Base-by-base conservation (phyloP, 2,113 vertebrate species). In the Columba janthina region DNA sequence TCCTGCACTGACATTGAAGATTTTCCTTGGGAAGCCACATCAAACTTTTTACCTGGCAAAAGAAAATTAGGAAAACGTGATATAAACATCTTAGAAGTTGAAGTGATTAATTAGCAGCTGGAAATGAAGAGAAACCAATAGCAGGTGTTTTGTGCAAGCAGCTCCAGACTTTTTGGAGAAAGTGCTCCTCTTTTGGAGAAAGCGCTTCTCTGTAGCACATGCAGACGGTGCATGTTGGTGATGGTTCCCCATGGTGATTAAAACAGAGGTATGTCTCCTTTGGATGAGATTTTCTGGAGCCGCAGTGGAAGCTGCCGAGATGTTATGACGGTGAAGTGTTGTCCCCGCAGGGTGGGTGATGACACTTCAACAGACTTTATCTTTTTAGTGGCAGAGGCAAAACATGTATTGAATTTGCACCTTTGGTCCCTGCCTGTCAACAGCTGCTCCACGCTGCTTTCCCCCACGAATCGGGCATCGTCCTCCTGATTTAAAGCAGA, bases 401-500 rank as follows among this genome's bases (percentile, higher is more conserved):
- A 57, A 50, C 17, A 2, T 2, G n/a, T 5, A 17, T 44, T 1
- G 3, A 29, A 15, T 80, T 58, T 50, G 21, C 60, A 85, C 83
- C 78, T 81, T 58, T 58, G 64, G 48, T 53, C 32, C 48, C 14
- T 16, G 7, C 54, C 42, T 67, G 69, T 69, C 73, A 58, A 73
- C 85, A 79, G 48, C 85, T 72, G 70, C 56, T 46, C 53, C 20
- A 42, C 5, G 5, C 18, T 3, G 34, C 57, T 38, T 51, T 44
- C 60, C 64, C 50, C 56, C 26, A 2, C 7, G 1, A 46, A 36
- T 44, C 24, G 0, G 36, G 57, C 54, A 5, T 69, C 38, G 46
- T 66, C 58, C 34, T 22, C 40, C 58, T 76, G 83, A 93, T 79
- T 53, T 71, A 90, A 72, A 85, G 78, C 93, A 79, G 92, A 67